Conservation (phyloP, 2,888 invertebrate genomes). For the Lycophotia porphyrea region DNA sequence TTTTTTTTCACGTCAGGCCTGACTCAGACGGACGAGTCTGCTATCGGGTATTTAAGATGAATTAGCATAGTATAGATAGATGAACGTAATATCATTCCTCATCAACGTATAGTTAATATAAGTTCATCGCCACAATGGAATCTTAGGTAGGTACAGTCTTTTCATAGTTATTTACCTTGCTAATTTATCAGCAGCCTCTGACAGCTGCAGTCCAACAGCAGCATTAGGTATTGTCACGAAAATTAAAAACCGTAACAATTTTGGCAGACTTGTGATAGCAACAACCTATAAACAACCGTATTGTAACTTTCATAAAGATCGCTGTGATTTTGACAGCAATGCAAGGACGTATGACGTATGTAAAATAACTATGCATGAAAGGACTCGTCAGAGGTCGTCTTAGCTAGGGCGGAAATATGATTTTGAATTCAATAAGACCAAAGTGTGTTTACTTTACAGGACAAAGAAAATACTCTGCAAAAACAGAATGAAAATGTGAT, state of each 20-base stretch:
- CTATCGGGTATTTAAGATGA: neutral
- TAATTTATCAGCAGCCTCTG: neutral
- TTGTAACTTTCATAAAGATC: neutral
- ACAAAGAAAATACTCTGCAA: slow-evolving; percentile 77
- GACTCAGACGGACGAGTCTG: neutral
- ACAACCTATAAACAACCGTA: neutral
- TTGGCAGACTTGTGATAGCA: neutral
- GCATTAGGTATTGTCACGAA: neutral
- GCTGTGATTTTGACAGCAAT: neutral
- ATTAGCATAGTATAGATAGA: neutral
- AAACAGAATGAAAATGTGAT: slow-evolving; percentile 75
- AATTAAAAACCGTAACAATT: neutral
- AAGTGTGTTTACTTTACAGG: slow-evolving; percentile 69
- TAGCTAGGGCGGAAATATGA: too few relatives aligned
- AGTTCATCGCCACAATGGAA: neutral
- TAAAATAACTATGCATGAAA: neutral
- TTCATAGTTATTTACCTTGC: neutral
- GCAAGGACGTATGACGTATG: neutral
- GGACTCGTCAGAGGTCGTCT: too few relatives aligned
- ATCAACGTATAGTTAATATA: neutral
- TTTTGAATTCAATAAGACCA: too few relatives aligned
- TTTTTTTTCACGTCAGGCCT: too few relatives aligned
- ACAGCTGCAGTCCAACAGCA: neutral
- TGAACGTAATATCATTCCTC: neutral
- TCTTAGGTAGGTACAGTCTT: neutral